Base-by-base conservation (phyloP, 1,140 invertebrate species). In the Heliothis virescens region DNA sequence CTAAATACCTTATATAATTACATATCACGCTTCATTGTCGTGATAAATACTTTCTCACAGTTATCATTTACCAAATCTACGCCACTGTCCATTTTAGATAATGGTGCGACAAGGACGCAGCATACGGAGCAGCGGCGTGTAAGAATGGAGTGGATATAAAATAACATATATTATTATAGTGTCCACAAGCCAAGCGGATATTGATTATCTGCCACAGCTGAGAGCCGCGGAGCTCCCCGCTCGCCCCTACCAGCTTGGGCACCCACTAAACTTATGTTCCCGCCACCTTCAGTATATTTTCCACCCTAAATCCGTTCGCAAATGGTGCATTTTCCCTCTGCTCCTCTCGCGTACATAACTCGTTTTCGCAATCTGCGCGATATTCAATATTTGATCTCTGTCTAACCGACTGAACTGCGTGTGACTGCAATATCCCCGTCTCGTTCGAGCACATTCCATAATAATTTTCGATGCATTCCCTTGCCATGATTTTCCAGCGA, bases 181-280 rank as follows among this genome's bases (percentile, higher is more conserved):
- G 94, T 95, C 94, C 94, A 95, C 93, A 94, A 94, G 94, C 93
- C 93, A 93, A 94, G 94, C 95, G 95, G 95, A 95, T 95, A 95
- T 95, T 95, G 94, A 95, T 95, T 95, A 95, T 95, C 94, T 95
- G 94, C 94, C 94, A 94, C 90, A 94, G 93, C 93, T 93, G 93
- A 94, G 92, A 94, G 92, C 92, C 91, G 89, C 88, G 87, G 88
- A 91, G 83, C 83, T 86, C 91, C 91, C 88, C 90, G 81, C 88
- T 80, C 82, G 81, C 82, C 75, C 65, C 67, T 34, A 55, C 71
- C 67, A 50, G 60, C 79, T 71, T 60, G 52, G 65, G 79, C 78
- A 55, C 69, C 79, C 80, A 83, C 77, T 85, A 86, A 90, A 85
- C 86, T 83, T 88, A 93, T 85, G 87, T 82, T 85, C 13, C 29